These are phyloP conservation scores for Pristis pectinata DNA, from an alignment of 2,797 vertebrate genomes.

Conservation along the genomic window DNA sequence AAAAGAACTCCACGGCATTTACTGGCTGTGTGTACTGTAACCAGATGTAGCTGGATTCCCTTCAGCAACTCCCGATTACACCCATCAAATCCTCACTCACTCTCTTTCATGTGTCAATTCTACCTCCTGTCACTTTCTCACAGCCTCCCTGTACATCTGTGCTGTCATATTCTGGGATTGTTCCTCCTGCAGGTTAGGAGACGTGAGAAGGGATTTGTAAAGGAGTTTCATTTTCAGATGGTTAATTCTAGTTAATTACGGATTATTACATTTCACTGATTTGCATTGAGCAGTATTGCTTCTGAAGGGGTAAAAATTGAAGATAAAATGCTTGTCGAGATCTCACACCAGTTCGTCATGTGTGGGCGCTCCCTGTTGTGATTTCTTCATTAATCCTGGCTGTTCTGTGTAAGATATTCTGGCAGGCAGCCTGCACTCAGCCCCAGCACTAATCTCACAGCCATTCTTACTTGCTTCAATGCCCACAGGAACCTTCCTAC, in stretches of 20 bases:
- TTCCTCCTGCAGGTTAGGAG: background rate
- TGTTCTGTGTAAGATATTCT: background rate
- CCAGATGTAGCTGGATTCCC: background rate
- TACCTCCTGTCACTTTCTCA: too few relatives aligned
- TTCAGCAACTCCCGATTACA: background rate
- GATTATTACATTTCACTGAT: slow-evolving; percentile 15
- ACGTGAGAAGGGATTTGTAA: background rate
- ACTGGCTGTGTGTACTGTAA: background rate
- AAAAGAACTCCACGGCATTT: background rate
- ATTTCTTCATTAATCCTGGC: background rate
- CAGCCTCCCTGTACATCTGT: background rate
- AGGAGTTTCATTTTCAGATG: background rate
- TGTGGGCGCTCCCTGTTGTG: background rate
- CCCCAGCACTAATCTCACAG: too few relatives aligned
- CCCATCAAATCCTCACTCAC: background rate
- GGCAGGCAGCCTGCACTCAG: too few relatives aligned
- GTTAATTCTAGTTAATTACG: background rate
- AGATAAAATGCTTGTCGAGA: background rate
- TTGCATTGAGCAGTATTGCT: background rate
- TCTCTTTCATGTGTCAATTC: background rate
- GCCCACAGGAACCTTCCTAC: too few relatives aligned
- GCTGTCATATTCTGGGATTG: background rate
- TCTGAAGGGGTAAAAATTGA: background rate
- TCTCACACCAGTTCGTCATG: background rate
- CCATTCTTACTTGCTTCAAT: too few relatives aligned